Percentiles rank a stretch among this genome's conserved stretches.
Evolutionary conservation across 2,888 invertebrate genomes (phyloP).

Genomic region (Himalopsyche kuldschensis): DNA sequence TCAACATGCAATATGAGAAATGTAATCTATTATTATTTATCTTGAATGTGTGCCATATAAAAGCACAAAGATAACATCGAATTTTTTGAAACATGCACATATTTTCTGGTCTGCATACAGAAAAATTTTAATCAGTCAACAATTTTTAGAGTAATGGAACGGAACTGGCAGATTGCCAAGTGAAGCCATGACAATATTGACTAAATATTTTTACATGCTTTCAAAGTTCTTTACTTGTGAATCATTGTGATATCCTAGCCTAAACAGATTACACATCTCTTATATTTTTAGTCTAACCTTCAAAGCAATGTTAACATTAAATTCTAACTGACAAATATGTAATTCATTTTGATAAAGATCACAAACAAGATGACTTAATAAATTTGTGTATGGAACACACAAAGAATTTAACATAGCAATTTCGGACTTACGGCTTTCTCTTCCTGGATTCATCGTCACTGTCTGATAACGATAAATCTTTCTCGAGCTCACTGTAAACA

Average conservation of each 20-base stretch:
- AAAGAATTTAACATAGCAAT: background rate
- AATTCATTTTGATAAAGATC: background rate
- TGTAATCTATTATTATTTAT: background rate
- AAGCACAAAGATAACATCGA: background rate
- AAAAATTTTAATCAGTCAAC: background rate
- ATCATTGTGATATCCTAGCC: background rate
- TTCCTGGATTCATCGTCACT: slow-evolving; percentile 71
- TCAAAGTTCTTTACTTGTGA: background rate
- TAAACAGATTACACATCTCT: background rate
- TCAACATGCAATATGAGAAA: background rate
- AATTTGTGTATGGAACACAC: background rate
- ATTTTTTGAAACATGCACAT: background rate
- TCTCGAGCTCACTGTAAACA: slow-evolving; percentile 58
- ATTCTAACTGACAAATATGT: background rate
- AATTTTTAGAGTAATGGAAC: background rate
- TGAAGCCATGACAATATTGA: background rate
- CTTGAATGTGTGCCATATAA: no score
- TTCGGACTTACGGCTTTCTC: slow-evolving; percentile 32
- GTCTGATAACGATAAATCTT: slow-evolving; percentile 76
- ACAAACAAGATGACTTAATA: no score
- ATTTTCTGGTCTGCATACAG: background rate
- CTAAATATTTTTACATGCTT: background rate
- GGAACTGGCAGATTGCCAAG: background rate
- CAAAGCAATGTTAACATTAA: background rate
- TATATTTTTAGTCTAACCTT: background rate